Base-by-base conservation (phyloP, 2,113 vertebrate genomes). In the Leptobrachium leishanense region DNA sequence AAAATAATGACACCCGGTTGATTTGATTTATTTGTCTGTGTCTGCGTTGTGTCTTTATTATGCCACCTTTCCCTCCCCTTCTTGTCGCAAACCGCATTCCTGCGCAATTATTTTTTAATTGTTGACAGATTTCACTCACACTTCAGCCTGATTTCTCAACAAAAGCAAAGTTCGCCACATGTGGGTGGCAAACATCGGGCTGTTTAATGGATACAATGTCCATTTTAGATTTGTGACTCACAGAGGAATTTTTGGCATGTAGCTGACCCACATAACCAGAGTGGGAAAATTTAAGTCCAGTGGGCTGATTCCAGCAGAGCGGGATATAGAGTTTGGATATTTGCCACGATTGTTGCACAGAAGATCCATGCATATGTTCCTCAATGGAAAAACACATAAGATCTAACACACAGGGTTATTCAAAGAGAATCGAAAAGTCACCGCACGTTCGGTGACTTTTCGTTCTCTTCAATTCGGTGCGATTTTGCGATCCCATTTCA, bases 81-180 rank as follows among this genome's bases (percentile, higher is more conserved):
- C 46, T 31, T 43, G 63, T 68, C 77, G 39, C 20, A 40, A 57
- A 53, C 41, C 71, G n/a, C 77, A 57, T 80, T 74, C 71, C 71
- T 43, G 20, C 63, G 43, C 77, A 80, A 80, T 80, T 80, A 80
- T 80, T 73, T 77, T 46, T 73, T 80, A 80, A 80, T 80, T 80
- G 77, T 80, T 80, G 77, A 80, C 77, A 80, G 71, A 80, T 80
- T 80, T 80, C 77, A 74, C 64, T 80, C 71, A 80, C 77, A 80
- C 77, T 46, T 57, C 50, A 68, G 71, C n/a, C 41, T 80, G 71
- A 80, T 67, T 74, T 74, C 71, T 80, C 71, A 68, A 80, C 71
- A 80, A 80, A 73, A 80, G 77, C 64, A 74, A 79, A 80, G 70
- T 68, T 80, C 69, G 77, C 64, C 53, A 71, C 63, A 80, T 70